Evolutionary conservation across 2,797 vertebrate species (phyloP).

Genomic region (Amphiprion clarkii): DNA sequence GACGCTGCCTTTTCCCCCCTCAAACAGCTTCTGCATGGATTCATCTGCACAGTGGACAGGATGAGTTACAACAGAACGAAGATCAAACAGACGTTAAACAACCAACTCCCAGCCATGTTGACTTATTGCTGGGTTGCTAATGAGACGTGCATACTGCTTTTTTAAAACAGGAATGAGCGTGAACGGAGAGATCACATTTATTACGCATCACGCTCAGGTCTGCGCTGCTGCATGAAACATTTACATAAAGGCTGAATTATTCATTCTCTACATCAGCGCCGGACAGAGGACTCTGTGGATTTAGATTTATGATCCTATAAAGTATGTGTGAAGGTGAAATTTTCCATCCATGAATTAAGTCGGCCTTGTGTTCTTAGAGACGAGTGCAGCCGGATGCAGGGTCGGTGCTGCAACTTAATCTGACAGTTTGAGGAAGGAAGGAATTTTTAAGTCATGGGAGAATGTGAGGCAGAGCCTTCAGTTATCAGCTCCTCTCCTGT

Average conservation of each 20-base stretch:
- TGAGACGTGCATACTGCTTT: too few relatives aligned
- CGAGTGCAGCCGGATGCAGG: not conserved
- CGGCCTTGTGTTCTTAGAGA: not conserved
- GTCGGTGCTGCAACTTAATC: conserved; percentile 4
- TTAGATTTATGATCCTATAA: not conserved
- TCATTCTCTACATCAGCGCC: conserved; percentile 22
- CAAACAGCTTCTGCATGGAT: conserved; percentile 99
- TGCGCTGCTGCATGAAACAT: conserved; percentile 56
- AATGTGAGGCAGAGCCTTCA: too few relatives aligned
- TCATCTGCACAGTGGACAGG: conserved; percentile 86
- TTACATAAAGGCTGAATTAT: conserved; percentile 59
- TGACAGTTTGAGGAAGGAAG: conserved; percentile 1
- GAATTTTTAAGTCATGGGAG: conserved; percentile 22
- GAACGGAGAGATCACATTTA: not conserved
- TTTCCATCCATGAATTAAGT: not conserved
- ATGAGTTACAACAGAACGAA: not conserved
- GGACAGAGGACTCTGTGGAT: not conserved
- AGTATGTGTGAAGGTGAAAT: not conserved
- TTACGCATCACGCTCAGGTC: not conserved
- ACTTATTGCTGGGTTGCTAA: not conserved
- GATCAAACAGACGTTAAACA: rapidly evolving
- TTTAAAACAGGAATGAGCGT: not conserved
- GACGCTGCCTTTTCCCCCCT: conserved; percentile 96
- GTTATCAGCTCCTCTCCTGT: too few relatives aligned
- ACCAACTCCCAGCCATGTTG: not conserved